Percentiles rank a stretch among this genome's conserved stretches.
Conservation (phyloP, 2,888 invertebrate species). For the Melikaiella ostensackeni region DNA sequence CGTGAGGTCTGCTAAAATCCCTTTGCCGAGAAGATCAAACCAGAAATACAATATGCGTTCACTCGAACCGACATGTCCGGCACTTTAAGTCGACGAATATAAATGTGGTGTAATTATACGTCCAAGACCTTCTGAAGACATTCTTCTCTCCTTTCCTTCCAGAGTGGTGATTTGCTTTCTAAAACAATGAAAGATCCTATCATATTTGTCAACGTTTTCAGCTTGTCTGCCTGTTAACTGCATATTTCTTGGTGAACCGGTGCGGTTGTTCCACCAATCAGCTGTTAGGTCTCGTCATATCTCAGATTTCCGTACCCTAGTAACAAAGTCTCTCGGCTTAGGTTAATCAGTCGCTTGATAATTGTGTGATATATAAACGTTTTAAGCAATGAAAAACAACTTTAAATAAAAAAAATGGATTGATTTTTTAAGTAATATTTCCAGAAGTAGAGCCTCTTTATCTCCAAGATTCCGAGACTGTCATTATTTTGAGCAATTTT, state of each 20-base stretch:
- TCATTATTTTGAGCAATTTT: background rate
- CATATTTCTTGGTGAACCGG: background rate
- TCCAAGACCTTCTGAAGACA: background rate
- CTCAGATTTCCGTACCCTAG: too few species aligned
- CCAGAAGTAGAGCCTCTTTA: background rate
- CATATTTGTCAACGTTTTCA: background rate
- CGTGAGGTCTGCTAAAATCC: background rate
- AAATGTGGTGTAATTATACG: background rate
- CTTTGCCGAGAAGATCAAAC: background rate
- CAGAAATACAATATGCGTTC: conserved; percentile 8
- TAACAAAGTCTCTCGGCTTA: background rate
- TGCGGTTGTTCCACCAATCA: background rate
- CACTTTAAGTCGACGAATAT: background rate
- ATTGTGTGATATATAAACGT: background rate
- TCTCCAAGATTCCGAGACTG: background rate
- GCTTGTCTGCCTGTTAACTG: background rate
- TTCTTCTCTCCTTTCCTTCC: background rate
- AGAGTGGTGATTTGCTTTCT: background rate
- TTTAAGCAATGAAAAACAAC: too few species aligned
- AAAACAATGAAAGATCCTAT: background rate
- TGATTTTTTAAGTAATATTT: too few species aligned
- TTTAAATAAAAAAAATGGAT: too few species aligned
- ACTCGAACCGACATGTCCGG: background rate
- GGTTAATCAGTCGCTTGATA: background rate
- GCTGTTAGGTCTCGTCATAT: conserved; percentile 5